Evolutionary conservation across 2,888 invertebrate genomes (phyloP).

Genomic region (Tribolium freemani): DNA sequence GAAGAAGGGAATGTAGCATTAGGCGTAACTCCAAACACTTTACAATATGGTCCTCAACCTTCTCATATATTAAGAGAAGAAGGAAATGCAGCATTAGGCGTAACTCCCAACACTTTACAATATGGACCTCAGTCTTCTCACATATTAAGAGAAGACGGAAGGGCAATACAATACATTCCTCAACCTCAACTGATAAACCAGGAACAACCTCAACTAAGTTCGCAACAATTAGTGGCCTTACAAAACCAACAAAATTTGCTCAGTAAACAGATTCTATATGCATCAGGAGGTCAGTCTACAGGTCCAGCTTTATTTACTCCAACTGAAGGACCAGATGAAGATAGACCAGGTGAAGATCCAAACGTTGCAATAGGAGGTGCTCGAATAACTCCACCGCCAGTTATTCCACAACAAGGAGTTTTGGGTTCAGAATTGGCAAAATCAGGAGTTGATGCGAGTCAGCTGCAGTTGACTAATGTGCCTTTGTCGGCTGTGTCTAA

Average conservation of each 20-base stretch:
- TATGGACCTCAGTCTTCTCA: too few species aligned
- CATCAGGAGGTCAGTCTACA: neutral
- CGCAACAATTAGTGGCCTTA: constrained; percentile 1
- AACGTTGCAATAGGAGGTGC: neutral
- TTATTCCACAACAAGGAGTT: constrained; percentile 15
- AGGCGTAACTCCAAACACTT: neutral
- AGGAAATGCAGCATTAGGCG: too few species aligned
- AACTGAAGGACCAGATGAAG: neutral
- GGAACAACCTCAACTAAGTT: neutral
- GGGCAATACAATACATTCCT: neutral
- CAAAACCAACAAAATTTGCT: constrained; percentile 10
- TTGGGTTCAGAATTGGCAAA: constrained; percentile 25
- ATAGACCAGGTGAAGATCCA: neutral
- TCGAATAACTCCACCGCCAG: constrained; percentile 1
- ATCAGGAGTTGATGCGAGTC: constrained; percentile 26
- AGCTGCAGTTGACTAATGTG: constrained; percentile 23
- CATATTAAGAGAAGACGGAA: too few species aligned
- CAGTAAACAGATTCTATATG: constrained; percentile 8
- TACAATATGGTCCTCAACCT: neutral
- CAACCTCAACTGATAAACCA: neutral
- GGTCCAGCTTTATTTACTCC: neutral
- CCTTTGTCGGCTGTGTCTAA: constrained; percentile 27
- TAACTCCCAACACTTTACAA: too few species aligned
- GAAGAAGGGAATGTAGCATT: neutral
- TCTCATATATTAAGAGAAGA: too few species aligned